Base-by-base conservation (phyloP, 2,113 vertebrate genomes). In the Copsychus sechellarum region DNA sequence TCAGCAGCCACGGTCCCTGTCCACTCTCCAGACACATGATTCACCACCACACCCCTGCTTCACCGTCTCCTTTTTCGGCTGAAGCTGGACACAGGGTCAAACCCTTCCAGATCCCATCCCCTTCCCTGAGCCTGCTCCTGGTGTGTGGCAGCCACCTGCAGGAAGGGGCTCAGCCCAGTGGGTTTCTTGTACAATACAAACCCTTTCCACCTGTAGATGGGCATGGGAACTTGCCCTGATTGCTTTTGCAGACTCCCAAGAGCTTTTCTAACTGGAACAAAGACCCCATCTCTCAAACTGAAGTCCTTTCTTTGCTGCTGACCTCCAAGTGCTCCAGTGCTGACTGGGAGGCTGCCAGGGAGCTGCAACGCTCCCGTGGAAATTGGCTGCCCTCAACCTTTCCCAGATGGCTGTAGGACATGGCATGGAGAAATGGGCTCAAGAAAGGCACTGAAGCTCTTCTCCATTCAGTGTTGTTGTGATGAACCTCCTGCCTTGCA, bases 181-280 rank as follows among this genome's bases (percentile, higher is more conserved):
- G 8, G 12, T 36, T 64, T 83, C 36, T 36, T 72, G 9, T 21
- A 6, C 13, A 29, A 3, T 11, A 28, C 19, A 69, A 72, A 33
- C 28, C 50, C 26, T 71, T 34, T 70, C n/a, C 15, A 31, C 11
- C 57, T 0, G 0, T 3, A 28, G 1, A 3, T 7, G 53, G 25
- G 7, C 11, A 11, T 12, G 13, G 17, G 6, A 42, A 33, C 56
- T 36, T 58, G 29, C 36, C 33, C 58, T 50, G n/a, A 20, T 33
- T 43, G 22, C 24, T 77, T 85, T 54, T 83, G 34, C 74, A 80
- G 45, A 26, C 4, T 25, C 6, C 6, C 22, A 29, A 26, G 74
- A 73, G 34, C 23, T 82, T 80, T 92, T 86, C 45, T 28, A 42
- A 38, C 57, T 87, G 61, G n/a, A 74, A 31, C 15, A 33, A 90